Conservation (phyloP, 1,140 invertebrate species). For the Argopecten irradians region DNA sequence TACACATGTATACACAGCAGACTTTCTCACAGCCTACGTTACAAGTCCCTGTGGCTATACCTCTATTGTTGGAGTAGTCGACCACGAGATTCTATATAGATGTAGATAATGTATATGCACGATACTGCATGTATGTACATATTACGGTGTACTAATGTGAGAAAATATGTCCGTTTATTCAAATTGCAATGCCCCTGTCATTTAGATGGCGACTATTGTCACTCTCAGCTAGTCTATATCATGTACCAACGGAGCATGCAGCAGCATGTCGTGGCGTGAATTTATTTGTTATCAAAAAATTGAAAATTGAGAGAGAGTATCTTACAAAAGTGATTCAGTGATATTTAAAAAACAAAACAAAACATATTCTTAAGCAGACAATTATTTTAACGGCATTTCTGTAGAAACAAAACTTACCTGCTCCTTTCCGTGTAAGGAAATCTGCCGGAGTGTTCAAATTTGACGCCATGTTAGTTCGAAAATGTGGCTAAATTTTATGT, state of each 20-base stretch:
- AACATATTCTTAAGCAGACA: neutral
- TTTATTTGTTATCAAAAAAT: neutral
- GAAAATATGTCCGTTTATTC: too few species aligned
- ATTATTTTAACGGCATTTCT: neutral
- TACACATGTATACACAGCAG: too few species aligned
- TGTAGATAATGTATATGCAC: too few species aligned
- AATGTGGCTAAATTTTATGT: conserved; percentile 32
- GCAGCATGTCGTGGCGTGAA: neutral
- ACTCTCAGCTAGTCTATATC: too few species aligned
- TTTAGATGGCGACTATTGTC: too few species aligned
- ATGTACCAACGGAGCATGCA: neutral
- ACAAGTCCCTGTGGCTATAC: too few species aligned
- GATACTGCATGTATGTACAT: too few species aligned
- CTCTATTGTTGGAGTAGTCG: too few species aligned
- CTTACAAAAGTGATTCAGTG: neutral
- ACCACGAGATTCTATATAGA: too few species aligned
- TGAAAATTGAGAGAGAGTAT: neutral
- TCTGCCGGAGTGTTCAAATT: conserved; percentile 64
- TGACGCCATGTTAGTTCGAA: conserved; percentile 61
- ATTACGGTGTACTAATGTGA: too few species aligned
- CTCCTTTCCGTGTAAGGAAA: conserved; percentile 50
- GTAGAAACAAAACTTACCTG: conserved; percentile 31
- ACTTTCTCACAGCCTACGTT: too few species aligned
- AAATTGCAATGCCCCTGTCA: too few species aligned
- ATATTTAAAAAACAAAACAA: neutral